Evolutionary conservation across 2,888 invertebrate species (phyloP).

Genomic region (Chouioia cunea): DNA sequence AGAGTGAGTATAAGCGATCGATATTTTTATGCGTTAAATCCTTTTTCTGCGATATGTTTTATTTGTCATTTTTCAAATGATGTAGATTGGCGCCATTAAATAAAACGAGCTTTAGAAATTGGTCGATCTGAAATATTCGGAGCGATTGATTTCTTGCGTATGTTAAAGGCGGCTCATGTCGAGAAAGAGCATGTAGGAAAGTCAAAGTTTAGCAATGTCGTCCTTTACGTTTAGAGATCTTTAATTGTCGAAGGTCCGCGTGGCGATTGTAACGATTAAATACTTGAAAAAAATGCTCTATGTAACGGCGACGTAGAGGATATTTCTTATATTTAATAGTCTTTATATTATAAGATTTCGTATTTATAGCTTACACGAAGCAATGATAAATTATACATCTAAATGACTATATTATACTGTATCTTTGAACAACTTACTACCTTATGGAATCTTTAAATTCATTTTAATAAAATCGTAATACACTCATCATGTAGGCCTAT

Average conservation of each 20-base stretch:
- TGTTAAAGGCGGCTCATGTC: not conserved
- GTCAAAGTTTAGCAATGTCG: conserved; percentile 1
- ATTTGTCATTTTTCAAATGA: not conserved
- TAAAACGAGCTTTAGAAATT: conserved; percentile 19
- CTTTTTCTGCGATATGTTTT: not conserved
- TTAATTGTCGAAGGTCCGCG: conserved; percentile 18
- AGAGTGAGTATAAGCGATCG: conserved; percentile 1
- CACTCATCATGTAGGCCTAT: conserved; percentile 49
- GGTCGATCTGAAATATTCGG: not conserved
- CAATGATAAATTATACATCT: conserved; percentile 54
- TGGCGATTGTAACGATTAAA: conserved; percentile 30
- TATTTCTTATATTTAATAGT: conserved; percentile 49
- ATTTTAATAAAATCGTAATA: conserved; percentile 65
- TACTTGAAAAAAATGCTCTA: conserved; percentile 33
- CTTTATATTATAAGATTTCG: conserved; percentile 62
- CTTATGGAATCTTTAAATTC: conserved; percentile 60
- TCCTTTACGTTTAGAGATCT: not conserved
- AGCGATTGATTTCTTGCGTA: conserved; percentile 9
- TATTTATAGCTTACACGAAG: conserved; percentile 59
- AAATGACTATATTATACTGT: conserved; percentile 53
- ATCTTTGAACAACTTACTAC: conserved; percentile 45
- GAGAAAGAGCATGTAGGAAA: not conserved
- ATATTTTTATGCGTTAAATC: conserved; percentile 1
- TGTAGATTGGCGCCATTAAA: not conserved
- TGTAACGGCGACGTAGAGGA: conserved; percentile 36